Percentiles rank a stretch among this genome's conserved stretches.
Conservation (phyloP, 2,113 vertebrate genomes). For the Upupa epops region DNA sequence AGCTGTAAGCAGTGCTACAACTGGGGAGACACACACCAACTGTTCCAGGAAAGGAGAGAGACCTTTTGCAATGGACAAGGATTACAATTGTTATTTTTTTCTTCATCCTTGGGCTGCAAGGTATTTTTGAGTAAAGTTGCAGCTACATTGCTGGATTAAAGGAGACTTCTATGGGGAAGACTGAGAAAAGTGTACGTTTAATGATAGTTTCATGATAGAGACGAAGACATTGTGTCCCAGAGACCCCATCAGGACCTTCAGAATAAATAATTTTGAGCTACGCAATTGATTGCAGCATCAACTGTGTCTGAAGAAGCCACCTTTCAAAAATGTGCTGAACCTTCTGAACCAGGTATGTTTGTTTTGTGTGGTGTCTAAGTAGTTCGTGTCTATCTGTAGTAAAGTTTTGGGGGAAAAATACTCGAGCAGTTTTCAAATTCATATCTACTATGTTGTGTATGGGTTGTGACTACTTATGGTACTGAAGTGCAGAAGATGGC, state of each 20-base stretch:
- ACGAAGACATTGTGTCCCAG: not conserved
- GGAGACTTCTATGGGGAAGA: not conserved
- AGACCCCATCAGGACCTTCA: not conserved
- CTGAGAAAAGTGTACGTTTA: not conserved
- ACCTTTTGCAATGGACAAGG: not conserved
- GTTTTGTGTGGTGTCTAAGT: not conserved
- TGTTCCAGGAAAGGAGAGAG: not conserved
- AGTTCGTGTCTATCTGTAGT: not conserved
- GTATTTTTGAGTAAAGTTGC: not conserved
- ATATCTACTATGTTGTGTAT: accelerated
- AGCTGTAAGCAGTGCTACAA: not conserved
- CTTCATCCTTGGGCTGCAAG: not conserved
- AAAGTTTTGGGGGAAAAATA: not conserved
- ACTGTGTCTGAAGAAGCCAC: not conserved
- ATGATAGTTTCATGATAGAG: accelerated
- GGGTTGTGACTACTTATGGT: not conserved
- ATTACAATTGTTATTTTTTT: not conserved
- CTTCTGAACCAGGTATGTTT: slow-evolving; percentile 21
- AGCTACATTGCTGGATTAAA: not conserved
- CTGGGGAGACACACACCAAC: not conserved
- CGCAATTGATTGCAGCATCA: not conserved
- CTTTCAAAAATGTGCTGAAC: not conserved
- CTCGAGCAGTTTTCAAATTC: not conserved
- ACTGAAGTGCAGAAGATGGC: not conserved
- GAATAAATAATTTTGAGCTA: not conserved